phyloP scores from a whole-genome alignment of 1,140 invertebrate species.

The Zaprionus vittiger region DNA sequence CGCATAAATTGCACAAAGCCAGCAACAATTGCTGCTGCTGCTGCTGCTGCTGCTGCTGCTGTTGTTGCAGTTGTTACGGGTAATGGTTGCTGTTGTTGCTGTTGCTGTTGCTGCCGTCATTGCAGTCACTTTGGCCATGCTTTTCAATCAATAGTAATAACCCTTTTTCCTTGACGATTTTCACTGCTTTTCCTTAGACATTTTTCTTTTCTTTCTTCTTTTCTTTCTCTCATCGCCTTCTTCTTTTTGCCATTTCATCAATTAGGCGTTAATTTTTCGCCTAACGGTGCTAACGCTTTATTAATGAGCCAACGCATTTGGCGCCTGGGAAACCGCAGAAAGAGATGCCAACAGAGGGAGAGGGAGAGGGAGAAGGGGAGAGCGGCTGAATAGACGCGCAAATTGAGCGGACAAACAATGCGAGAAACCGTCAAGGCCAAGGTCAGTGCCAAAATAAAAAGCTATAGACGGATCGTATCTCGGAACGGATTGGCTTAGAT shows the following conservation, averaged over 20 bases:
- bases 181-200: not conserved
- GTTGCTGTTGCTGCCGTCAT: conserved; percentile 37
- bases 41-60: conserved; percentile 6
- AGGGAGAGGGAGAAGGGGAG: not conserved
- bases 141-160: conserved; percentile 58
- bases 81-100: conserved; percentile 27
- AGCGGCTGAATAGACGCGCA: conserved; percentile 6
- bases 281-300: conserved; percentile 75
- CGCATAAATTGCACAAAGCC: conserved; percentile 82
- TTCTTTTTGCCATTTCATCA: conserved; percentile 74
- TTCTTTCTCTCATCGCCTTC: conserved; percentile 2
- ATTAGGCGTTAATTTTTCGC: conserved; percentile 78
- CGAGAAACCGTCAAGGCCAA: conserved; percentile 33
- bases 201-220: not conserved
- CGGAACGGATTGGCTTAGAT: conserved; percentile 49
- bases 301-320: conserved; percentile 67
- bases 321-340: conserved; percentile 36
- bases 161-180: conserved; percentile 15
- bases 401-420: conserved; percentile 23
- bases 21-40: conserved; percentile 31
- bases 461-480: conserved; percentile 2
- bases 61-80: conserved; percentile 22
- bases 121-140: conserved; percentile 57
- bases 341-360: not conserved
- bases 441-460: conserved; percentile 47